These are phyloP conservation scores for Myocastor coypus DNA, from an alignment of 2,113 vertebrate genomes.

Conservation along the genomic window DNA sequence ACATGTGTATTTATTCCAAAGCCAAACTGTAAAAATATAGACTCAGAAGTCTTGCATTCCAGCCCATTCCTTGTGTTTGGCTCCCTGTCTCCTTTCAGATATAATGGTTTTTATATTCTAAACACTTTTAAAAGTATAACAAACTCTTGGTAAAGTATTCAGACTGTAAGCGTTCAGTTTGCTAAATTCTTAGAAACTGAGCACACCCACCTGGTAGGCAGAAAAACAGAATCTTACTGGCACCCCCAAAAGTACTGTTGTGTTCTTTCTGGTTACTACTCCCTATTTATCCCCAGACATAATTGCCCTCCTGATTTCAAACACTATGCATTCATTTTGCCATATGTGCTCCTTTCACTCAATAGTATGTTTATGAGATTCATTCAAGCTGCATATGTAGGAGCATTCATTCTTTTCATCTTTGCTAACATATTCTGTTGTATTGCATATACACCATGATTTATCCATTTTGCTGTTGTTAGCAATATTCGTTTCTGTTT, in stretches of 20 bases:
- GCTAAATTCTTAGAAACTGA: constrained; percentile 13
- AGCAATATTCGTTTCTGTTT: not conserved
- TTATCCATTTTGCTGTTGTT: constrained; percentile 2
- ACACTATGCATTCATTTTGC: not conserved
- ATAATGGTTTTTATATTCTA: not conserved
- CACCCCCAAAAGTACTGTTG: not conserved
- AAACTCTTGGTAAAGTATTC: not conserved
- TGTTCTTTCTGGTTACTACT: not conserved
- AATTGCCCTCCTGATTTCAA: not conserved
- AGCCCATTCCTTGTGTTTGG: not conserved
- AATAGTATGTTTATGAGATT: not conserved
- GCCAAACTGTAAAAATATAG: not conserved
- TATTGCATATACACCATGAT: not conserved
- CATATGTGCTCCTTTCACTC: constrained; percentile 9
- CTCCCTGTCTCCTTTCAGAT: not conserved
- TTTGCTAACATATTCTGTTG: not conserved
- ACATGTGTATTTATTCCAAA: not conserved
- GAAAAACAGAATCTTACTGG: constrained; percentile 39
- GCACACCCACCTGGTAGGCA: not conserved
- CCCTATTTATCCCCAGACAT: not conserved
- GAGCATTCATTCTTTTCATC: not conserved
- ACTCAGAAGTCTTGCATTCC: not conserved
- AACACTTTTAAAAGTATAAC: constrained; percentile 1
- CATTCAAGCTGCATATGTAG: not conserved
- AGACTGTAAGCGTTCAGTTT: not conserved